A percentile compares a stretch with the other conserved stretches of the same genome.
Conservation (phyloP, 1,140 invertebrate genomes). For the Ectropis grisescens region DNA sequence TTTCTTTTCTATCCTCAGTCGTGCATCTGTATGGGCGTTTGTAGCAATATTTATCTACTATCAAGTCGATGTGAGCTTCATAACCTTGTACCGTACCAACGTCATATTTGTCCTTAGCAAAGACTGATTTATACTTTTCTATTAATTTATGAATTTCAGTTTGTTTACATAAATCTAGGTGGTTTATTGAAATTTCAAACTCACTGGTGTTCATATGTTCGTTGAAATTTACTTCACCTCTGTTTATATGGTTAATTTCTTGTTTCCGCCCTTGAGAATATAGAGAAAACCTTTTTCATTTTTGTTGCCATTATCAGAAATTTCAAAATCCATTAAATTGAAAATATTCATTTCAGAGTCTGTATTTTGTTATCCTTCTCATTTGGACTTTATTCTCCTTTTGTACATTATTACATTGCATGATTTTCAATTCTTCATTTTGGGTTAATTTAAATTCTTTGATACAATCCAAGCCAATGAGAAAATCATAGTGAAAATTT, state of each 20-base stretch:
- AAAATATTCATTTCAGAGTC: background rate
- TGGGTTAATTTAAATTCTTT: conserved; percentile 1
- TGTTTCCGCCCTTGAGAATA: background rate
- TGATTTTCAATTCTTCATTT: conserved; percentile 3
- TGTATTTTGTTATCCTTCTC: background rate
- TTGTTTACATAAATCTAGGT: background rate
- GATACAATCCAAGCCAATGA: conserved; percentile 1
- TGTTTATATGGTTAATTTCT: background rate
- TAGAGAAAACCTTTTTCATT: conserved; percentile 2
- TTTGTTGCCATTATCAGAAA: background rate
- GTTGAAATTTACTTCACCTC: conserved; percentile 2
- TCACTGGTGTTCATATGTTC: background rate
- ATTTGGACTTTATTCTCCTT: background rate
- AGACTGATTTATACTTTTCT: background rate
- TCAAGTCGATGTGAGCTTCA: background rate
- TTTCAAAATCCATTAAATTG: background rate
- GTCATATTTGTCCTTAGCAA: conserved; percentile 1
- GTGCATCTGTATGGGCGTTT: conserved; percentile 10
- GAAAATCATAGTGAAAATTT: conserved; percentile 4
- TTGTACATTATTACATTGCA: background rate
- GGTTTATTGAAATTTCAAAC: background rate
- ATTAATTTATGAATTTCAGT: background rate
- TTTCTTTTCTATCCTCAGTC: conserved; percentile 8
- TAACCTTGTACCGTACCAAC: background rate
- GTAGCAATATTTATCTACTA: conserved; percentile 6